Conservation (phyloP, 2,113 vertebrate genomes). For the Pristiophorus japonicus region DNA sequence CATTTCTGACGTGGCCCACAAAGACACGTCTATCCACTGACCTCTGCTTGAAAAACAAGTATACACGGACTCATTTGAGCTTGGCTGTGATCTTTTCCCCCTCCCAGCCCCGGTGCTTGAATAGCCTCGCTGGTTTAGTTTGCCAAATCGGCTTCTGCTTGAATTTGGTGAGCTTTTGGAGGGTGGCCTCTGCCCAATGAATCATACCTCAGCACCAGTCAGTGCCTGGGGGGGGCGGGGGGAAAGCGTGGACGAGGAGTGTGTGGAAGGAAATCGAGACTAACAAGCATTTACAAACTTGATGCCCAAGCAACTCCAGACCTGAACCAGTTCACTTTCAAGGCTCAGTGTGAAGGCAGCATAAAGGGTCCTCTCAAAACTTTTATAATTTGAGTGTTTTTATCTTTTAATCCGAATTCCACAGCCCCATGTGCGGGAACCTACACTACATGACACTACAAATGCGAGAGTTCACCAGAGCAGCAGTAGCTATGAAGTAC, state of each 20-base stretch:
- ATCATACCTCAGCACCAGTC: constrained; percentile 29
- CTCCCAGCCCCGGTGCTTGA: no score
- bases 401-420: neutral
- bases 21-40: neutral
- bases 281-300: neutral
- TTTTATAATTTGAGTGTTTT: neutral
- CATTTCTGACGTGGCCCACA: neutral
- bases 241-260: neutral
- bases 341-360: neutral
- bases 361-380: neutral
- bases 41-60: neutral
- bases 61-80: neutral
- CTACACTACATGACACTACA: neutral
- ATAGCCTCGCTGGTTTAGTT: no score
- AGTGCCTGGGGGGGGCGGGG: neutral
- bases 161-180: no score
- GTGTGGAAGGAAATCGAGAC: neutral
- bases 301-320: neutral
- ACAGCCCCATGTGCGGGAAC: neutral
- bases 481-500: neutral
- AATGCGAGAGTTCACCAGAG: neutral
- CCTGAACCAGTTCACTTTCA: neutral
- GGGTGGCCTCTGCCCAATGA: neutral
- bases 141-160: no score
- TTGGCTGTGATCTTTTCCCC: neutral